phyloP scores from a whole-genome alignment of 30 jellyfish, hydroid and myxozoan genomes.

The Cassiopea xamachana region DNA sequence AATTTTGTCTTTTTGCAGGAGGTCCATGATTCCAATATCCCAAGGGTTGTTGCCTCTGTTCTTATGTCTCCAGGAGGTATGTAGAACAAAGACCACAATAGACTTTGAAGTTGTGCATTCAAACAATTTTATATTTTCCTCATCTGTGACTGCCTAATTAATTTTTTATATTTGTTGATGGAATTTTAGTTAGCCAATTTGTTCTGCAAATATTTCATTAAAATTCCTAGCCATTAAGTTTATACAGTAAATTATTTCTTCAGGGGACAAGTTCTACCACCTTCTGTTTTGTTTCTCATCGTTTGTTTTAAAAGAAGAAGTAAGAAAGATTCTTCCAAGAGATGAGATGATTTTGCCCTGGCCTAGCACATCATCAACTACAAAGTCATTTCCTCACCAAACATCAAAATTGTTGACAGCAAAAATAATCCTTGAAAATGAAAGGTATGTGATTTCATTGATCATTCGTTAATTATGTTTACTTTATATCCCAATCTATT shows the following conservation, averaged over 20 bases:
- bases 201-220: not conserved
- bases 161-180: not conserved
- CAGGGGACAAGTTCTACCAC: slow-evolving; percentile 90
- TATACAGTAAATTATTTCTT: not conserved
- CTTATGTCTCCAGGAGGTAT: slow-evolving; percentile 85
- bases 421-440: slow-evolving; percentile 38
- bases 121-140: no score
- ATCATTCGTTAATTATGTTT: not conserved
- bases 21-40: slow-evolving; percentile 73
- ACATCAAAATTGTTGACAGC: slow-evolving; percentile 40
- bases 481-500: no score
- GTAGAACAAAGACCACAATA: not conserved
- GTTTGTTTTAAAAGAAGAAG: slow-evolving; percentile 58
- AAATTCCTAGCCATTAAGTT: not conserved
- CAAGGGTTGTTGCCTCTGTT: slow-evolving; percentile 79
- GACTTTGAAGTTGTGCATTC: no score
- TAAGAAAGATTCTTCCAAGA: slow-evolving; percentile 20
- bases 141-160: no score
- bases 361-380: slow-evolving; percentile 42
- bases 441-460: slow-evolving; percentile 9
- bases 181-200: not conserved
- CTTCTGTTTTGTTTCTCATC: slow-evolving; percentile 74
- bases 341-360: slow-evolving; percentile 43
- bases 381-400: slow-evolving; percentile 43
- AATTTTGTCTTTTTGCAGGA: slow-evolving; percentile 48